Percentiles rank a stretch among this genome's conserved stretches.
Conservation (phyloP, 2,113 vertebrate genomes). For the Phainopepla nitens region DNA sequence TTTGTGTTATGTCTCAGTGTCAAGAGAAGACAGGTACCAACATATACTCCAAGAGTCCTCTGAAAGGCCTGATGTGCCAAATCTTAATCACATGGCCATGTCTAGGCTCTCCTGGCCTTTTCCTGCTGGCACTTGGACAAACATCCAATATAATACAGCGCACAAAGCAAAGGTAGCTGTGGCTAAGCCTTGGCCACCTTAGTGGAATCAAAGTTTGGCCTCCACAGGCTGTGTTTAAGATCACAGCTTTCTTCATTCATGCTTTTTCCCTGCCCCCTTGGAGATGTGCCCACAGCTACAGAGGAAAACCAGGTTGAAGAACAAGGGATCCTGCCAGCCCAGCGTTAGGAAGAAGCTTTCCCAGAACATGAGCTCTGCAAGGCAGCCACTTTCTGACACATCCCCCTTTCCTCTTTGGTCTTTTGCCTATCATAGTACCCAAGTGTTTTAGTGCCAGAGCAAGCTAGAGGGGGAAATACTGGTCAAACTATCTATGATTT, state of each 20-base stretch:
- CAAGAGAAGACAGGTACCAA: not conserved
- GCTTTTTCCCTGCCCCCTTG: not conserved
- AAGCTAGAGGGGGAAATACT: not conserved
- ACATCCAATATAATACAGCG: not conserved
- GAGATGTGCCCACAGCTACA: not conserved
- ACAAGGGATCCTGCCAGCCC: not conserved
- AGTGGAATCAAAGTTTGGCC: not conserved
- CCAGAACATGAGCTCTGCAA: not conserved
- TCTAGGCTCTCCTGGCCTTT: not conserved
- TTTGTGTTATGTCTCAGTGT: not conserved
- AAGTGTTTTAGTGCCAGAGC: not conserved
- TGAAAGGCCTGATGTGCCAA: not conserved
- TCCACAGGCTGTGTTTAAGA: not conserved
- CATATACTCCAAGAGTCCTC: not conserved
- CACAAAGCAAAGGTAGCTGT: not conserved
- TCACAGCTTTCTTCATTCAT: not conserved
- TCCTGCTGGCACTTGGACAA: not conserved
- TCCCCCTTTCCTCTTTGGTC: not conserved
- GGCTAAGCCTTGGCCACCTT: not conserved
- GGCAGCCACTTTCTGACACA: not conserved
- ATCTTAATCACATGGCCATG: not conserved
- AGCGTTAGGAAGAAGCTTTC: accelerated
- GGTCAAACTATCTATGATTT: not conserved
- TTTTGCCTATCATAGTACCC: not conserved
- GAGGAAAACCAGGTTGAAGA: not conserved